phyloP scores from a whole-genome alignment of 2,888 invertebrate species.

The Pterostichus madidus region DNA sequence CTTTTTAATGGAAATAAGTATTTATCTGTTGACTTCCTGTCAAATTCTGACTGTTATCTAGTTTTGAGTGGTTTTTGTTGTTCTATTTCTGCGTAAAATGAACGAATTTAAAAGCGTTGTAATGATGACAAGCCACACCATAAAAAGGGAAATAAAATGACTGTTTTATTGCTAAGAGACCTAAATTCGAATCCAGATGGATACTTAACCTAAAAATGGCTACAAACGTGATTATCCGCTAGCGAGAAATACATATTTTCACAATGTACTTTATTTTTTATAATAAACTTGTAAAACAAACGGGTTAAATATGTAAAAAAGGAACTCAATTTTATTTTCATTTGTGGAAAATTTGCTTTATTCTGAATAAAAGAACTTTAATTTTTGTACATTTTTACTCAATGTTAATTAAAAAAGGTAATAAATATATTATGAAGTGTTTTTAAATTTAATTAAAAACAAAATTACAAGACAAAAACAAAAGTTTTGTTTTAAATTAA shows the following conservation, averaged over 20 bases:
- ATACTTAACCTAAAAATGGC: conserved; percentile 12
- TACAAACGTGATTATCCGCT: neutral
- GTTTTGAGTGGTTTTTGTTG: conserved; percentile 8
- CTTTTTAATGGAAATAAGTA: neutral
- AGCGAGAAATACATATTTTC: neutral
- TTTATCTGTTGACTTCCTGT: conserved; percentile 48
- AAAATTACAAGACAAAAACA: no score
- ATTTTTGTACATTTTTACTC: no score
- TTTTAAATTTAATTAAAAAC: no score
- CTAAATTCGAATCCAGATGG: conserved; percentile 16
- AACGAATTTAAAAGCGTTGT: neutral
- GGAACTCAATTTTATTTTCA: no score
- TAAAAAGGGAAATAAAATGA: conserved; percentile 27
- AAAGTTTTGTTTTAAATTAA: no score
- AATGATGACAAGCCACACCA: conserved; percentile 3
- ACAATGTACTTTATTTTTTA: no score
- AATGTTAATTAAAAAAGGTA: no score
- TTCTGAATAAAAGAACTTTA: no score
- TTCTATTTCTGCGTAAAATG: conserved; percentile 2
- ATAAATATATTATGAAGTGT: no score
- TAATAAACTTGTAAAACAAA: no score
- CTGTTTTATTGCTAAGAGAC: conserved; percentile 12
- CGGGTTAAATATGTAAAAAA: no score
- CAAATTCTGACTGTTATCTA: conserved; percentile 18
- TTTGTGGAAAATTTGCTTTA: no score